Base-by-base conservation (phyloP, 1,140 invertebrate species). In the Drosophila pallidifrons region DNA sequence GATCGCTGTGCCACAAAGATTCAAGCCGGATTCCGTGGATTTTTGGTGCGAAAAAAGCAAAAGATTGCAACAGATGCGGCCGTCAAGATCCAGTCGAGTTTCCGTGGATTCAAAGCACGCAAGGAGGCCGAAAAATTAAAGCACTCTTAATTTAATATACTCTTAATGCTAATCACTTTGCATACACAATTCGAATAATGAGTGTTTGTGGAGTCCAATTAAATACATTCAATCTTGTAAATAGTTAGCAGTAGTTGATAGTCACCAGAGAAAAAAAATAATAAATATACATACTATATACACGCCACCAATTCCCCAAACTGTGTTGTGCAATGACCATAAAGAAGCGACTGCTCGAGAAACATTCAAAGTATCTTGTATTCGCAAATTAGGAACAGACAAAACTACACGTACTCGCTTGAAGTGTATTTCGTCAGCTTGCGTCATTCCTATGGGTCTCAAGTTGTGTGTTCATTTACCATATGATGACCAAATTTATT, bases 1-100 rank as follows among this genome's bases (percentile, higher is more conserved):
- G 94, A 96, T 80, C 94, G 94, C 54, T 95, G 95, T 25, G 96
- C 96, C 0, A 95, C 95, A 1, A 96, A 96, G 92, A 97, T 97
- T 70, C 96, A 97, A 89, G 96, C 96, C 0, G 94, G 95, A 3
- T 93, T 96, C 13, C 93, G 96, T 1, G 96, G 96, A n/a, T 96
- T 95, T 83, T 92, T 96, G n/a, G 95, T 95, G 5, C 92, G 96
- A 15, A 95, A 95, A 81, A 93, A 94, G 58, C 93, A 94, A 52
- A 94, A 95, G 77, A 88, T 92, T 5, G 94, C 93, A 11, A 92
- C 93, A 13, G 92, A 93, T 28, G 95, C 95, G 1, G 95, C 95
- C 0, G 94, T 93, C 1, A 94, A 94, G 80, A 95, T 95, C 55
- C 95, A 95, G 86, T 94, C 95, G 1, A 93, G 94, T 11, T 95